These are phyloP conservation scores for Agonopterix subpropinquella DNA, from an alignment of 2,888 invertebrate species.

Conservation along the genomic window DNA sequence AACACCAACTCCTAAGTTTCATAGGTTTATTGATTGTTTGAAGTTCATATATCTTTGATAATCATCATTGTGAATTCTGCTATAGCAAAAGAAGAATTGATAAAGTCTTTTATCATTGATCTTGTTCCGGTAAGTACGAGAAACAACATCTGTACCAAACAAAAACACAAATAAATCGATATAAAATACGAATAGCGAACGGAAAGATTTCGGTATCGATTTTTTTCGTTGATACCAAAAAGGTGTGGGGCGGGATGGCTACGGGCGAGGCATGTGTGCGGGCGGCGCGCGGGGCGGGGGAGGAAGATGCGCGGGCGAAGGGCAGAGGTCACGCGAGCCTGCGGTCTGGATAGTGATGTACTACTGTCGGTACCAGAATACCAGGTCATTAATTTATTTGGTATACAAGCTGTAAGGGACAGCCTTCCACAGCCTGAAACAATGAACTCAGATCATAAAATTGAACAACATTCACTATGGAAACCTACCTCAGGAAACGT, in stretches of 20 bases:
- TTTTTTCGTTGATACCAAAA: conserved; percentile 56
- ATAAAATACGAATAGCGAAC: conserved; percentile 13
- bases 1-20: too few relatives aligned
- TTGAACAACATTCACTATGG: too few relatives aligned
- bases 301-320: conserved; percentile 38
- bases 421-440: too few relatives aligned
- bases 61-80: too few relatives aligned
- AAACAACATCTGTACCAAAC: conserved; percentile 6
- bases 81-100: too few relatives aligned
- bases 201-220: conserved; percentile 44
- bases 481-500: too few relatives aligned
- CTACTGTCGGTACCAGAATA: not conserved
- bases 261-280: conserved; percentile 46
- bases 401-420: too few relatives aligned
- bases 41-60: too few relatives aligned
- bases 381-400: not conserved
- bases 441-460: too few relatives aligned
- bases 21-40: too few relatives aligned
- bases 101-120: too few relatives aligned
- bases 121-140: too few relatives aligned
- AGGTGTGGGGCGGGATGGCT: conserved; percentile 62
- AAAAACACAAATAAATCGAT: conserved; percentile 7
- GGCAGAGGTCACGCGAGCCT: conserved; percentile 65
- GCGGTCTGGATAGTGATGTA: conserved; percentile 27
- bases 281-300: conserved; percentile 18